Evolutionary conservation across 2,113 vertebrate genomes (phyloP).

Genomic region (Sylvilagus bachmani): DNA sequence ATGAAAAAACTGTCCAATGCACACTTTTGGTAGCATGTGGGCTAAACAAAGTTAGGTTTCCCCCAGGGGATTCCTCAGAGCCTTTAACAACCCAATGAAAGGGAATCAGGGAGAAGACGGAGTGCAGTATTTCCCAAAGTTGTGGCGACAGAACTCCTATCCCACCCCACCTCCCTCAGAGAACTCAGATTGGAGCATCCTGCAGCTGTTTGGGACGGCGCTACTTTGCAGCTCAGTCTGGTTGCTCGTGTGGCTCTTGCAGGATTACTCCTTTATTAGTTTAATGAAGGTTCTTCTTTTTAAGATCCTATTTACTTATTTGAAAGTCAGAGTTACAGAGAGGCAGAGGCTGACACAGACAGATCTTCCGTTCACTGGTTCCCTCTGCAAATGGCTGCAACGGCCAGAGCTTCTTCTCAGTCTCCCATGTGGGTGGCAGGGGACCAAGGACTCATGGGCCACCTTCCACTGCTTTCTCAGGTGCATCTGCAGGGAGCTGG

Average conservation of each 20-base stretch:
- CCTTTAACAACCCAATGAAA: neutral
- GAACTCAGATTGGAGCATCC: no score
- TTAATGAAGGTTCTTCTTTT: neutral
- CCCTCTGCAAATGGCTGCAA: no score
- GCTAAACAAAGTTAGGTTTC: neutral
- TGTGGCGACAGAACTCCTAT: neutral
- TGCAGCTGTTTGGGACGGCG: neutral
- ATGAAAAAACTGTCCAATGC: neutral
- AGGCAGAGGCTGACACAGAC: no score
- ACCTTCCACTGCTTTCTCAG: no score
- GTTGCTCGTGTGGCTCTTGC: neutral
- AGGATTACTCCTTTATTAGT: conserved; percentile 51
- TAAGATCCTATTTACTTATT: no score
- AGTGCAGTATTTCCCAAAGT: neutral
- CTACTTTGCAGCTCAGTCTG: neutral
- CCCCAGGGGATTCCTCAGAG: neutral
- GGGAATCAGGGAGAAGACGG: neutral
- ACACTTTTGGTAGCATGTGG: neutral
- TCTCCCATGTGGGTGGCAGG: no score
- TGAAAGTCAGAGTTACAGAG: no score
- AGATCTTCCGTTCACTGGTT: no score
- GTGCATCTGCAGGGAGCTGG: no score
- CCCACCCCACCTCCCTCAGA: no score
- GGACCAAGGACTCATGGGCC: no score
- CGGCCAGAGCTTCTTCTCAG: no score